Base-by-base conservation (phyloP, 2,888 invertebrate genomes). In the Philaethria dido region DNA sequence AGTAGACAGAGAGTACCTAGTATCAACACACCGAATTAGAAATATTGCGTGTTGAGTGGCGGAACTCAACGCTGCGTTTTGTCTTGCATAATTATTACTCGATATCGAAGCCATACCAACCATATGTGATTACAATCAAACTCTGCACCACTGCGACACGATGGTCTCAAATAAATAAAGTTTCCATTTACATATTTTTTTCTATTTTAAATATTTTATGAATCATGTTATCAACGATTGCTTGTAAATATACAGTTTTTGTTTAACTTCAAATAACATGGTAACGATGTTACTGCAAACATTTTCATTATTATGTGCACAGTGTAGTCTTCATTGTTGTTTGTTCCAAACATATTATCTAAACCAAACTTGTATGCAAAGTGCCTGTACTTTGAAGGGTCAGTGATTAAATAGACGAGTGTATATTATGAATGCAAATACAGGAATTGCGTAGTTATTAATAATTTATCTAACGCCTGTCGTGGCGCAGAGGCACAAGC, bases 341-440 rank as follows among this genome's bases (percentile, higher is more conserved):
- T 67, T 59, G 50, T 55, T 33, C 60, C 61, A 61, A 61, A 66
- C 62, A 45, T 68, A 63, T 54, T 63, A 66, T 63, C 69, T 69
- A 63, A 65, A 48, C 55, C 65, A 66, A 66, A 69, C 42, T 57
- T 55, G 61, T 55, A 48, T 69, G 66, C 48, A 66, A 61, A 61
- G 42, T 33, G 48, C 25, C 47, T 42, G 63, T 33, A 42, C 44
- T 63, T 25, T 60, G 55, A 25, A 63, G 63, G 69, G 69, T 44
- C 61, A 55, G 60, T 64, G 66, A 66, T 69, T 66, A 54, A 69
- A 44, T 66, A 64, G 64, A 66, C 62, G 62, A 61, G 50, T 11
- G 57, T 45, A 63, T 33, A 54, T 6, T 69, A 44, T 44, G 36
- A 47, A 44, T 57, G 64, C 48, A 33, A 55, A 65, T 52, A 60